phyloP scores from a whole-genome alignment of 1,140 invertebrate species.

The Bradynema listronoti region DNA sequence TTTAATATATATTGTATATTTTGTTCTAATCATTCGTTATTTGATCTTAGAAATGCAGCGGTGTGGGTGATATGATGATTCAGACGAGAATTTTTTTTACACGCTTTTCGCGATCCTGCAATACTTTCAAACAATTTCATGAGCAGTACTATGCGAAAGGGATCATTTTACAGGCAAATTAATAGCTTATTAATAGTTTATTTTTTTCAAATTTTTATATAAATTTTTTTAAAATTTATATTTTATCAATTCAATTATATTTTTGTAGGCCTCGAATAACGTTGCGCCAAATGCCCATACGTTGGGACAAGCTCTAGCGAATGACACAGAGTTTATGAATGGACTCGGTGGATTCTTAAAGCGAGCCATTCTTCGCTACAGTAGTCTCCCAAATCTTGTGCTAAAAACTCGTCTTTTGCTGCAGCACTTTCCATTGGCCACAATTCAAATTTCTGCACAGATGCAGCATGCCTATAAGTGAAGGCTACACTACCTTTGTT shows the following conservation, averaged over 20 bases:
- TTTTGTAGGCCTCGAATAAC: too few relatives aligned
- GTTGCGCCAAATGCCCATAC: slow-evolving; percentile 2
- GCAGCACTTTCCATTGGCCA: slow-evolving; percentile 54
- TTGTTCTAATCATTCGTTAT: too few relatives aligned
- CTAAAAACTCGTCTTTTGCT: slow-evolving; percentile 53
- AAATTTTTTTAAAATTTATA: background rate
- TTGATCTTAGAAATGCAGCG: slow-evolving; percentile 4
- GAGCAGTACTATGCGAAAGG: background rate
- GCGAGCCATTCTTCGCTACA: slow-evolving; percentile 34
- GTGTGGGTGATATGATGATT: slow-evolving; percentile 19
- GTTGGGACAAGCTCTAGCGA: slow-evolving; percentile 43
- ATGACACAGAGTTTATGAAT: slow-evolving; percentile 53
- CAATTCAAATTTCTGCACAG: slow-evolving; percentile 42
- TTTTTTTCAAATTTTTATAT: too few relatives aligned
- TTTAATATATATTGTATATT: too few relatives aligned
- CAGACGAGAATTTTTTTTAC: slow-evolving; percentile 39
- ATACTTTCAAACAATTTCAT: slow-evolving; percentile 24
- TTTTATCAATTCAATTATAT: background rate
- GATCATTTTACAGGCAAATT: too few relatives aligned
- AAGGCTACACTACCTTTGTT: background rate
- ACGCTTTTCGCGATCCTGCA: slow-evolving; percentile 40
- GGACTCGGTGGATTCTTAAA: slow-evolving; percentile 39
- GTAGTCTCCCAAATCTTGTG: slow-evolving; percentile 48
- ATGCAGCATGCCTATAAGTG: slow-evolving; percentile 32
- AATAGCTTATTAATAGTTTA: too few relatives aligned